Percentiles rank a stretch among this genome's conserved stretches.
Evolutionary conservation across 1,140 invertebrate genomes (phyloP).

Genomic region (Metaphire vulgaris): DNA sequence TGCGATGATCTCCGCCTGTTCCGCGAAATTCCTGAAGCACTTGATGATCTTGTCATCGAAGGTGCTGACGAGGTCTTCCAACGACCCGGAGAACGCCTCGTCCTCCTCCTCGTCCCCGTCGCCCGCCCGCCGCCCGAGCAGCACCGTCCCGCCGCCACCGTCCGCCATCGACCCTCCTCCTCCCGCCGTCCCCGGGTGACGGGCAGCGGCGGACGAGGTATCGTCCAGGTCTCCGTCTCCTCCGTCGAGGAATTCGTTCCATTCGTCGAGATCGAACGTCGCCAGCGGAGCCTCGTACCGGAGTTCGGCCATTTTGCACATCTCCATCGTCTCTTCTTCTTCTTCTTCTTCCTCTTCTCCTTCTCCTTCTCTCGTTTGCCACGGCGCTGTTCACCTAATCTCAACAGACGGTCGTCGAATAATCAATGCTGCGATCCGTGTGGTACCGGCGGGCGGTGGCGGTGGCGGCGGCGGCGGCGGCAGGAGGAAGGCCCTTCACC

Average conservation of each 20-base stretch:
- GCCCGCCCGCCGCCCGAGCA: slow-evolving; percentile 33
- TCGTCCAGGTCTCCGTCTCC: neutral
- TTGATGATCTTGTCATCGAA: slow-evolving; percentile 99
- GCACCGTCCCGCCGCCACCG: slow-evolving; percentile 17
- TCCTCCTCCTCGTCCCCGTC: slow-evolving; percentile 63
- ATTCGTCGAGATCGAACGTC: slow-evolving; percentile 67
- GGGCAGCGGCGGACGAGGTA: neutral
- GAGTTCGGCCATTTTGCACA: slow-evolving; percentile 77
- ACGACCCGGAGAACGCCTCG: slow-evolving; percentile 83
- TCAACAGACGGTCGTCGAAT: too few species aligned
- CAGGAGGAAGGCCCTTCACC: too few species aligned
- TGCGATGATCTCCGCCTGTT: slow-evolving; percentile 90
- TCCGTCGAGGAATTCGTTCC: slow-evolving; percentile 51
- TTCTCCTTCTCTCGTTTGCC: neutral
- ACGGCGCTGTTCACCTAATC: neutral
- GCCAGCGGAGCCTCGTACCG: slow-evolving; percentile 92
- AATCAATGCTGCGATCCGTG: too few species aligned
- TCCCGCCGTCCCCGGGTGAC: slow-evolving; percentile 25
- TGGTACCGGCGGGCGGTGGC: neutral
- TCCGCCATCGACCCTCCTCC: slow-evolving; percentile 28
- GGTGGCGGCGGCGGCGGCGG: too few species aligned
- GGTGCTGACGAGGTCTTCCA: slow-evolving; percentile 95
- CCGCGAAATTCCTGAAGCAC: slow-evolving; percentile 94
- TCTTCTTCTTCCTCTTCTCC: neutral
- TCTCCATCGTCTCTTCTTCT: slow-evolving; percentile 4